Conservation (phyloP, 35 echinoderm and acorn worm genomes). For the Ophioderma brevispina region DNA sequence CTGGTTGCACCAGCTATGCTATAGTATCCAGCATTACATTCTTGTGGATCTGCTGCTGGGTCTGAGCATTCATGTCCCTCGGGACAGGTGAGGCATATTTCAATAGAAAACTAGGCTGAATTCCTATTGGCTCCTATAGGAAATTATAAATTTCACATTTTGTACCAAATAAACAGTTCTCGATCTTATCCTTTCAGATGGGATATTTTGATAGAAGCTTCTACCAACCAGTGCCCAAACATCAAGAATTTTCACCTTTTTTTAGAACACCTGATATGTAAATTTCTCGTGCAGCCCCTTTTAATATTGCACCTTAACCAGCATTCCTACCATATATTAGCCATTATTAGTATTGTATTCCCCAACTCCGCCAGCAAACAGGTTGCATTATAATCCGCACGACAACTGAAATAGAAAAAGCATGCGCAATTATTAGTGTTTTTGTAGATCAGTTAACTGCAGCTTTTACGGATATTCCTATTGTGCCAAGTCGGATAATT, state of each 20-base stretch:
- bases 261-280: slow-evolving; percentile 45
- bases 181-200: not conserved
- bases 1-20: slow-evolving; percentile 42
- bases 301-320: slow-evolving; percentile 50
- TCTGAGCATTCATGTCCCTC: slow-evolving; percentile 60
- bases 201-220: not conserved
- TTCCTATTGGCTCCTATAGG: slow-evolving; percentile 63
- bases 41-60: slow-evolving; percentile 33
- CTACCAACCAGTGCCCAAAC: no score
- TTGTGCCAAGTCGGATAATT: not conserved
- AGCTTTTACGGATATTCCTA: not conserved
- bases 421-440: no score
- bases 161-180: not conserved
- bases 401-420: no score
- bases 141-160: not conserved
- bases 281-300: slow-evolving; percentile 53
- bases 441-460: not conserved
- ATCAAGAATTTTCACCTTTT: no score
- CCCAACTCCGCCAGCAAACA: slow-evolving; percentile 38
- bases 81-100: slow-evolving; percentile 47
- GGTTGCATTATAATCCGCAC: slow-evolving; percentile 39
- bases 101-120: slow-evolving; percentile 21
- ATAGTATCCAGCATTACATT: slow-evolving; percentile 62
- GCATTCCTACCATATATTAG: slow-evolving; percentile 52
- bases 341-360: slow-evolving; percentile 69